Percentiles rank a stretch among this genome's conserved stretches.
phyloP scores from a whole-genome alignment of 2,113 vertebrate genomes.

The Otis tarda region DNA sequence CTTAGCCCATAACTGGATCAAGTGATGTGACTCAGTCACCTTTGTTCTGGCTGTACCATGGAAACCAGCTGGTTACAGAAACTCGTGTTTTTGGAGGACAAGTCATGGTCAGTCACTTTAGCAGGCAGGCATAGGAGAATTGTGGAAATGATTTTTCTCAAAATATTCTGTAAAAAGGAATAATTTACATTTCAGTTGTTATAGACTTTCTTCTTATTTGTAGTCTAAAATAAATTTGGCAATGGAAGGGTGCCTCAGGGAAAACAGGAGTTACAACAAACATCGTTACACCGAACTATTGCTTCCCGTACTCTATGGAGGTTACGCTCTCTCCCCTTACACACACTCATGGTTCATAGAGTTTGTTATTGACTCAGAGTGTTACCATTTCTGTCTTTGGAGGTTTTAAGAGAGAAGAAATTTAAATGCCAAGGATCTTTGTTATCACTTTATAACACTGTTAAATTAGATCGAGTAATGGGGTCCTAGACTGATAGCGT shows the following conservation, averaged over 20 bases:
- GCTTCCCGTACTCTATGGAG: neutral
- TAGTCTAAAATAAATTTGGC: neutral
- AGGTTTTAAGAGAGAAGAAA: neutral
- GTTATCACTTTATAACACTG: neutral
- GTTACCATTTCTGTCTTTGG: neutral
- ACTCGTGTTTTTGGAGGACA: neutral
- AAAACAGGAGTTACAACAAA: neutral
- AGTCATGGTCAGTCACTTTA: neutral
- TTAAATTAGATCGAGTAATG: neutral
- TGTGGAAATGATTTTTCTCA: neutral
- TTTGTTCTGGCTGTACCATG: neutral
- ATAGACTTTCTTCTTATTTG: neutral
- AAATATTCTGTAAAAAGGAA: neutral
- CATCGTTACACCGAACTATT: neutral
- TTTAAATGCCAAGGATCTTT: neutral
- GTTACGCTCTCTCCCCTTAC: neutral
- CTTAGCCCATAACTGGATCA: neutral
- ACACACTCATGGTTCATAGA: rapidly evolving
- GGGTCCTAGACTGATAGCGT: neutral
- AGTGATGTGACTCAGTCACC: neutral
- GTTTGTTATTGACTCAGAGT: neutral
- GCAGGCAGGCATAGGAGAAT: neutral
- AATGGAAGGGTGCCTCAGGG: neutral
- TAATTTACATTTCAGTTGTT: neutral
- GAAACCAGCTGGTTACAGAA: neutral